Base-by-base conservation (phyloP, 2,888 invertebrate species). In the Xylocampa areola region DNA sequence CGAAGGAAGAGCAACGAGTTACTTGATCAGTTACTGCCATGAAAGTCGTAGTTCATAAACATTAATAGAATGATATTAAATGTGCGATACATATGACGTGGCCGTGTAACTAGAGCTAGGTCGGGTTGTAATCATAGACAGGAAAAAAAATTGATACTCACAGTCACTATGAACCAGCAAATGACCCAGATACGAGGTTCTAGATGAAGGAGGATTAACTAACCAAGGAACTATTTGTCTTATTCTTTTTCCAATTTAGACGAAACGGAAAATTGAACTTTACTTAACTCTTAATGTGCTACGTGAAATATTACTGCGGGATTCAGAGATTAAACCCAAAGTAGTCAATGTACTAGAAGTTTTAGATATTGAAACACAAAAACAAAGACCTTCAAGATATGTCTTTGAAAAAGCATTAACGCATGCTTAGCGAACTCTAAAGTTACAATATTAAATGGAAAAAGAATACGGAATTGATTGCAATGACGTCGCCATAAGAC, bases 61-160 rank as follows among this genome's bases (percentile, higher is more conserved):
- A 36, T 52, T 63, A 57, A 44, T 43, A 69, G 43, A 35, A 37
- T 30, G 30, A 32, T 33, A 69, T 57, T 37, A 68, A 68, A 62
- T 50, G 52, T 55, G 37, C 30, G 40, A 52, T 61, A 64, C 33
- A 29, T 58, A 67, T 57, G 61, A 68, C 57, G 47, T 44, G 32
- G 35, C 35, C 44, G 14, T 35, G 43, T 57, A 21, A 21, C 21
- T 89, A 69, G 90, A 72, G 72, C 90, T 90, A 89, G 89, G 90
- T 86, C 90, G 76, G 81, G 82, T 74, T 85, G 65, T 72, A 85
- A 77, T 87, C 87, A 88, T 80, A 75, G 57, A 55, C 60, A 50
- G 48, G 65, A 63, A 14, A 13, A 14, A 13, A 14, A 14, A 75
- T 80, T 74, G 48, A 78, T 77, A 69, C 75, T 68, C 65, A 52